phyloP scores from a whole-genome alignment of 2,888 invertebrate genomes.

The Microplitis deprimator region DNA sequence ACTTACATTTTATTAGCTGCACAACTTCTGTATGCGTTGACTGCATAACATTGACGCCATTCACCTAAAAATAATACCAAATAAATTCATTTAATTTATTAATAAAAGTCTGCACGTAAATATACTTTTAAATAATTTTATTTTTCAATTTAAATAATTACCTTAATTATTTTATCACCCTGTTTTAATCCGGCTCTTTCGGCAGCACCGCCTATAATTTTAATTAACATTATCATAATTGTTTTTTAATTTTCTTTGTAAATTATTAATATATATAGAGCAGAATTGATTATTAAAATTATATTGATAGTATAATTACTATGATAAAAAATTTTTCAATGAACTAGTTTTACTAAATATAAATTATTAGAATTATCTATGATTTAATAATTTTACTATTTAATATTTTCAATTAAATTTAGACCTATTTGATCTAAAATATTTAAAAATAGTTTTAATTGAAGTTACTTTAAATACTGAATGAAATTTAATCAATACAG shows the following conservation, averaged over 20 bases:
- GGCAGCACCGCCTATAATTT: conserved; percentile 85
- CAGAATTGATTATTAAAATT: not conserved
- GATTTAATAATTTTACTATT: too few relatives aligned
- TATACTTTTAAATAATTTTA: conserved; percentile 11
- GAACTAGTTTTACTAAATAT: not conserved
- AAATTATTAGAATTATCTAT: not conserved
- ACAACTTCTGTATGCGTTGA: conserved; percentile 97
- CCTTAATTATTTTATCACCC: conserved; percentile 94
- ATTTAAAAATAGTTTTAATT: too few relatives aligned
- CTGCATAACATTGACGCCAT: conserved; percentile 90
- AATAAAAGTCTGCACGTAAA: not conserved
- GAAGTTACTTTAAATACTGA: too few relatives aligned
- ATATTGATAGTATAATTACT: not conserved
- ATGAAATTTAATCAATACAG: too few relatives aligned
- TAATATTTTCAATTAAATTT: too few relatives aligned
- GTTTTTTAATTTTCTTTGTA: conserved; percentile 29
- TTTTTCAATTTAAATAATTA: conserved; percentile 63
- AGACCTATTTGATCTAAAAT: too few relatives aligned
- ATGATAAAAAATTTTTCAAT: not conserved
- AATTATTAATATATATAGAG: conserved; percentile 17
- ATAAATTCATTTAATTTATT: not conserved
- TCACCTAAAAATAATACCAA: conserved; percentile 78
- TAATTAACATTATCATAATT: not conserved
- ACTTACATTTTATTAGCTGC: conserved; percentile 92
- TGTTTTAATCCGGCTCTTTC: conserved; percentile 92